Evolutionary conservation across 2,888 invertebrate species (phyloP), one percentile per base, ranked within the genome.

Genomic region (Hemaris fuciformis): DNA sequence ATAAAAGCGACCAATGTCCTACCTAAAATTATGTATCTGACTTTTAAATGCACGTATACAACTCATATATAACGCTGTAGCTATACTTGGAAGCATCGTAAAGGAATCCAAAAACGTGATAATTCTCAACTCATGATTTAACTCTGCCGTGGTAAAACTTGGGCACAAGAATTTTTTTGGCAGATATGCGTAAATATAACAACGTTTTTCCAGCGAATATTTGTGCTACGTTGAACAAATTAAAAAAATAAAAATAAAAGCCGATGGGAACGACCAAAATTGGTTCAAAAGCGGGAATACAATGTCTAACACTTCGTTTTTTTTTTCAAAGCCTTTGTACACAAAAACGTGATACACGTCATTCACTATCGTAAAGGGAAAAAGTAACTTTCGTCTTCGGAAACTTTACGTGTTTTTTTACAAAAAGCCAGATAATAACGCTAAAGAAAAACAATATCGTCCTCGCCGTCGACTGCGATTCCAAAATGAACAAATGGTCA

Each of bases 371-470:
- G 60, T 63, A 62, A 62, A 71, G 71, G 73, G 70, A 67, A 38
- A 66, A 69, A 75, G 69, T 68, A 71, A 70, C 71, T 74, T 72
- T 65, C 62, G 67, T 62, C 62, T 70, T 60, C 63, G 64, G 62
- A 69, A 72, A 73, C 70, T 77, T 68, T 68, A 63, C 53, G 65
- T 46, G 65, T 70, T 68, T 67, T 66, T 73, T 70, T 71, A 66
- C 72, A 72, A 77, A 74, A 75, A 80, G 63, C 69, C 68, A 62
- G 66, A 76, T 75, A 79, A 76, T 77, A 81, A 77, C 71, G 67
- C 65, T 67, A 72, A 77, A 80, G 76, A 77, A 79, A 84, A 87
- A 83, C 80, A 84, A 87, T 84, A 85, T 81, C 77, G 76, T 67
- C 71, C 75, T 71, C 71, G 75, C 73, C 75, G 76, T 77, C 77